A percentile compares a stretch with the other conserved stretches of the same genome.
These are phyloP conservation scores for Callionymus lyra DNA, from an alignment of 2,113 vertebrate species.

Conservation along the genomic window DNA sequence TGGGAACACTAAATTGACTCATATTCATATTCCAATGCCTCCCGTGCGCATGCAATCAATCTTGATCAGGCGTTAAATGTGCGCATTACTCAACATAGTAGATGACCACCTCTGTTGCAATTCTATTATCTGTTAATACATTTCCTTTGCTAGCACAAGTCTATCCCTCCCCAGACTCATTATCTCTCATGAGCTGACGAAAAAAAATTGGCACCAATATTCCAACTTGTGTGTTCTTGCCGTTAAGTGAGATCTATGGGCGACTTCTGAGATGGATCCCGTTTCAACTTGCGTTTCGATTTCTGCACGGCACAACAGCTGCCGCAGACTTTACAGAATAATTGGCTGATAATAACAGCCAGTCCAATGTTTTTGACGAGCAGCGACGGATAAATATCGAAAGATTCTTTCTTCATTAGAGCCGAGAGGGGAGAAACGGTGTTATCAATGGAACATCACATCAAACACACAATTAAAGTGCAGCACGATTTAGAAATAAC, in stretches of 20 bases:
- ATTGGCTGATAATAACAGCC: conserved; percentile 6
- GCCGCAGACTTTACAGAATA: no score
- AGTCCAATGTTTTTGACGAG: conserved; percentile 1
- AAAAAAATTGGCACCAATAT: conserved; percentile 16
- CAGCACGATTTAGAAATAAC: conserved; percentile 24
- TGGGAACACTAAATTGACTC: conserved; percentile 23
- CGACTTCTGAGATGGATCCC: conserved; percentile 3
- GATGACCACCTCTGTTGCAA: conserved; percentile 14
- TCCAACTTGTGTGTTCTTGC: background rate
- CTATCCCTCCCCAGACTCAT: conserved; percentile 25
- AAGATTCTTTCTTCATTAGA: background rate
- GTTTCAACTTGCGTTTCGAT: conserved; percentile 2
- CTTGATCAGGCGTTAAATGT: conserved; percentile 25
- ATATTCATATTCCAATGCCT: conserved; percentile 26
- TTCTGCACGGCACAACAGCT: conserved; percentile 3
- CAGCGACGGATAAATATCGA: background rate
- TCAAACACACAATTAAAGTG: conserved; percentile 39
- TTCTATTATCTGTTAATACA: conserved; percentile 25
- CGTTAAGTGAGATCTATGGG: conserved; percentile 14
- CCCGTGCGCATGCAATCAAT: conserved; percentile 23
- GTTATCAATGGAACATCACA: conserved; percentile 21
- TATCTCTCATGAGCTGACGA: conserved; percentile 27
- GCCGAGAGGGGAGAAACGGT: background rate
- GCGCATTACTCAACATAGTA: conserved; percentile 20
- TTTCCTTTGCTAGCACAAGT: conserved; percentile 17